Conservation (phyloP, 1,140 invertebrate genomes). For the Lysiphlebus fabarum region DNA sequence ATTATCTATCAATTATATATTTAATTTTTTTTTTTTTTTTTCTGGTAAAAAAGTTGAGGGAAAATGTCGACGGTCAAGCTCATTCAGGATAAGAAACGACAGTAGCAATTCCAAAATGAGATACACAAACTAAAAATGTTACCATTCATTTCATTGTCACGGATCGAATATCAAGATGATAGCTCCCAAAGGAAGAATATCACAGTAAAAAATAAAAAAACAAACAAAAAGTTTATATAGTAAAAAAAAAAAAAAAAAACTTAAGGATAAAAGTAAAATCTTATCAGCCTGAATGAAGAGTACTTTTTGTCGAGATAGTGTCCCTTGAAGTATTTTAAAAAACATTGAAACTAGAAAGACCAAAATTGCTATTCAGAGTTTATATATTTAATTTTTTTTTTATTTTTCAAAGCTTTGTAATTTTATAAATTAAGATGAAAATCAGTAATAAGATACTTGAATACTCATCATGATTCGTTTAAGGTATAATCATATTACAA, state of each 20-base stretch:
- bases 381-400: constrained; percentile 1
- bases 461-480: constrained; percentile 12
- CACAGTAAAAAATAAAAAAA: neutral
- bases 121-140: neutral
- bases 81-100: neutral
- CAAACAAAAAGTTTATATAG: neutral
- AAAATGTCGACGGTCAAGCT: constrained; percentile 5
- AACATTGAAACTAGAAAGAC: constrained; percentile 13
- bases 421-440: constrained; percentile 6
- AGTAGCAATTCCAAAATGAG: constrained; percentile 12
- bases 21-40: too few species aligned
- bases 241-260: neutral
- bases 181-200: constrained; percentile 11
- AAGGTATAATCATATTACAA: neutral
- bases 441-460: constrained; percentile 1
- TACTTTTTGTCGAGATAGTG: constrained; percentile 15
- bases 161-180: constrained; percentile 19
- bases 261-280: neutral
- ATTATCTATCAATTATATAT: too few species aligned
- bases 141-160: constrained; percentile 13
- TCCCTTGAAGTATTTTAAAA: constrained; percentile 11
- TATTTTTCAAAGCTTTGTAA: neutral
- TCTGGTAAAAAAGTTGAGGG: neutral
- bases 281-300: constrained; percentile 16
- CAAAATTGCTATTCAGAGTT: neutral